phyloP scores from a whole-genome alignment of 2,113 vertebrate species.

The Sorex fumeus region DNA sequence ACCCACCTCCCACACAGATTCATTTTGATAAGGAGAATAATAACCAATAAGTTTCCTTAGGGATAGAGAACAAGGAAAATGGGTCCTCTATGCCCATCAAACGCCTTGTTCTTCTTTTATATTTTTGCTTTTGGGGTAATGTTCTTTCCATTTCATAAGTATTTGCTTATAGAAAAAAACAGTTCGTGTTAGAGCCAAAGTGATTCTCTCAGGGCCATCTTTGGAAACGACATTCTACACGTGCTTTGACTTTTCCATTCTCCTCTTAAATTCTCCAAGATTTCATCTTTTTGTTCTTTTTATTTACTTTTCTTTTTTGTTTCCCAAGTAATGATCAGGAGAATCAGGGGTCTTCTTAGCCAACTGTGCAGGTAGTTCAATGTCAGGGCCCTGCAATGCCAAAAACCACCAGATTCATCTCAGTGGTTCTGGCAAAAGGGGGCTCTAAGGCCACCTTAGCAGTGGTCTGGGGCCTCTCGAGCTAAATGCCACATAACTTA shows the following conservation, averaged over 20 bases:
- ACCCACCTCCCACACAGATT: neutral
- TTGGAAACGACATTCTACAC: neutral
- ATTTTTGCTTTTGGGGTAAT: neutral
- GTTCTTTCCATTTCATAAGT: constrained; percentile 33
- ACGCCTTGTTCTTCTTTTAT: neutral
- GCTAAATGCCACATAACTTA: too few relatives aligned
- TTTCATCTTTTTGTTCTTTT: neutral
- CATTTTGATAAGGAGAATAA: neutral
- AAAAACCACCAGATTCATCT: neutral
- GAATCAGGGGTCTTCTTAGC: too few relatives aligned
- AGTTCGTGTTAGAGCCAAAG: neutral
- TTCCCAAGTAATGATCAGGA: neutral
- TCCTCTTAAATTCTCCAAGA: constrained; percentile 28
- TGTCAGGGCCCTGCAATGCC: neutral
- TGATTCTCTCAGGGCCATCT: constrained; percentile 2
- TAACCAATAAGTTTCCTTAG: neutral
- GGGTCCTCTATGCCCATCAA: neutral
- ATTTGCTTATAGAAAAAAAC: constrained; percentile 51
- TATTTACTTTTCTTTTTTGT: neutral
- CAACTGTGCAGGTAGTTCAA: too few relatives aligned
- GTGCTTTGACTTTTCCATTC: constrained; percentile 45
- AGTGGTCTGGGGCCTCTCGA: too few relatives aligned
- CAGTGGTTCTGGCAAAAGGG: too few relatives aligned
- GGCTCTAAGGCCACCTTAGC: too few relatives aligned
- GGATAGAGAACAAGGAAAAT: neutral